Percentiles rank a stretch among this genome's conserved stretches.
phyloP scores from a whole-genome alignment of 2,113 vertebrate species.

The Oriolus oriolus region DNA sequence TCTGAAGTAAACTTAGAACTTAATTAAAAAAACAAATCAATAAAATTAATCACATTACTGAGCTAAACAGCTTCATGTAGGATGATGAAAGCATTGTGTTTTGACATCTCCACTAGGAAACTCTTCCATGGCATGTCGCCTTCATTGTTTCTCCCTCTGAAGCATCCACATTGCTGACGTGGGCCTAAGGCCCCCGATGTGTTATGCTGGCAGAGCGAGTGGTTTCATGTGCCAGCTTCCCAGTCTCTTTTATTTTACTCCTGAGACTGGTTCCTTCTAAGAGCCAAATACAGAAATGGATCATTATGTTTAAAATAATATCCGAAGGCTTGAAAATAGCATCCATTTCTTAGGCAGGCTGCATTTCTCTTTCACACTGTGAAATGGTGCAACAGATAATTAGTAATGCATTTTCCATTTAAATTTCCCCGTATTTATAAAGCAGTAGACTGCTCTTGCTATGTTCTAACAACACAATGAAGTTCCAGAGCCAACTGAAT shows the following conservation, averaged over 20 bases:
- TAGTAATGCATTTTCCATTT: not conserved
- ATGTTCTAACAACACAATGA: constrained; percentile 12
- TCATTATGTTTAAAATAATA: constrained; percentile 9
- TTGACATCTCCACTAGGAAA: not conserved
- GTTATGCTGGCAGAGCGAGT: not conserved
- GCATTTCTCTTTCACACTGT: constrained; percentile 36
- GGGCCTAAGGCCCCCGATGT: not conserved
- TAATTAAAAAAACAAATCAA: not conserved
- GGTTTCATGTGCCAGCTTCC: not conserved
- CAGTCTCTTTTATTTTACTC: not conserved
- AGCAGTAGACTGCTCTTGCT: constrained; percentile 14
- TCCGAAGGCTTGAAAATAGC: constrained; percentile 25
- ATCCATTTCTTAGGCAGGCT: constrained; percentile 11
- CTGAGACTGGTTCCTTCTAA: not conserved
- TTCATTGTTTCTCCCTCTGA: not conserved
- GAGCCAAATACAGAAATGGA: constrained; percentile 12
- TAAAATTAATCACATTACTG: not conserved
- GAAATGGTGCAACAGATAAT: constrained; percentile 23
- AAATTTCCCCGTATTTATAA: not conserved
- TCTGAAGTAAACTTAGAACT: not conserved
- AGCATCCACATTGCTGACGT: not conserved
- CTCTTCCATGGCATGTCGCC: not conserved
- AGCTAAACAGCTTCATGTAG: not conserved
- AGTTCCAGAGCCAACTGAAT: constrained; percentile 8
- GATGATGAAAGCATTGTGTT: not conserved